A percentile compares a stretch with the other conserved stretches of the same genome.
phyloP scores from a whole-genome alignment of 2,797 vertebrate species.

The Aratinga solstitialis region DNA sequence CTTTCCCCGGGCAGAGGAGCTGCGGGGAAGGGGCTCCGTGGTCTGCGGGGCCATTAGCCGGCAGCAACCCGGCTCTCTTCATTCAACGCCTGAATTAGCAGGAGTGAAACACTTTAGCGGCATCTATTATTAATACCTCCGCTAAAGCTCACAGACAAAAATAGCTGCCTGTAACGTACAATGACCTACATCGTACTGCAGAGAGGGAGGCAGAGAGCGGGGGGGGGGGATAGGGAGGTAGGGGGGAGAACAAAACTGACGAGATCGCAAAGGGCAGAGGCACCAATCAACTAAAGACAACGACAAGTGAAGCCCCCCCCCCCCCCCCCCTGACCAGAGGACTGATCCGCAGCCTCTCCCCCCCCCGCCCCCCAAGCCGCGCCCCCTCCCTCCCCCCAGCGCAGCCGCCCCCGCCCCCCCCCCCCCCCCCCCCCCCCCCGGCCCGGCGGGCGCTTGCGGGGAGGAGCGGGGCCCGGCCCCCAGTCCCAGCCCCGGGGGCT shows the following conservation, averaged over 20 bases:
- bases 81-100: slow-evolving; percentile 47
- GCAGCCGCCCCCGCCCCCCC: too few relatives aligned
- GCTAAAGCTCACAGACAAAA: slow-evolving; percentile 74
- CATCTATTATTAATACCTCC: slow-evolving; percentile 81
- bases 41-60: not conserved
- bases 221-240: not conserved
- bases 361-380: too few relatives aligned
- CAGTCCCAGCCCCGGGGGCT: not conserved
- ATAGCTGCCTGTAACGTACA: slow-evolving; percentile 76
- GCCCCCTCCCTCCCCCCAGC: too few relatives aligned
- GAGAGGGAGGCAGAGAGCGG: slow-evolving; percentile 38
- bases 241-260: not conserved
- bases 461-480: not conserved
- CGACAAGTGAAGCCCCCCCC: not conserved
- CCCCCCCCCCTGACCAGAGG: not conserved
- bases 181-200: slow-evolving; percentile 78
- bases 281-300: not conserved
- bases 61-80: not conserved
- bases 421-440: too few relatives aligned
- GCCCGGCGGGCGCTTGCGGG: not conserved
- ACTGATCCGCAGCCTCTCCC: too few relatives aligned
- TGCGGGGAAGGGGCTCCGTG: not conserved
- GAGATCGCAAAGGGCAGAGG: not conserved
- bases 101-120: slow-evolving; percentile 70
- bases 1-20: not conserved